These are phyloP conservation scores for Spatulosminthurus flaviceps DNA, from an alignment of 2,888 invertebrate species.

Conservation along the genomic window DNA sequence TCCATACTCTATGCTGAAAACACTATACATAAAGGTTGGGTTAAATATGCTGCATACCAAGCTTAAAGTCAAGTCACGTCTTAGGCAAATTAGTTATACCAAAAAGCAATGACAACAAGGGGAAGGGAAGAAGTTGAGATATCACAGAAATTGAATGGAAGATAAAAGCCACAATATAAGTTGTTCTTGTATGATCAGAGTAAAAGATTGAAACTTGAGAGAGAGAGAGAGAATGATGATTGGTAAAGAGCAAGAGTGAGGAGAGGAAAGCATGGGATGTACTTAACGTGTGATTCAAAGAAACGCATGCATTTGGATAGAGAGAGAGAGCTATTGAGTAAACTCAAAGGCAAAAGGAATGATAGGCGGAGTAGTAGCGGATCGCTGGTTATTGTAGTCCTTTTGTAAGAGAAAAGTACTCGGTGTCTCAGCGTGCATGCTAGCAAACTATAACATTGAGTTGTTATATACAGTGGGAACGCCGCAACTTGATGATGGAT, in stretches of 20 bases:
- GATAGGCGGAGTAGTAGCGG: slow-evolving; percentile 16
- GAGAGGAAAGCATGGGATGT: neutral
- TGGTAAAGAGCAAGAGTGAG: neutral
- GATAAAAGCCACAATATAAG: neutral
- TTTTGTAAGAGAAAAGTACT: slow-evolving; percentile 1
- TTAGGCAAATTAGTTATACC: neutral
- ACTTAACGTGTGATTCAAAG: neutral
- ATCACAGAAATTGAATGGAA: slow-evolving; percentile 16
- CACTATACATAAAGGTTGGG: neutral
- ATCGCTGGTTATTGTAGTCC: neutral
- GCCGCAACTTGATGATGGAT: slow-evolving; percentile 53
- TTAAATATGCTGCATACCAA: neutral
- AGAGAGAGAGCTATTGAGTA: no score
- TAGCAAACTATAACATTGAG: no score
- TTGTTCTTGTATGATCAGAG: neutral
- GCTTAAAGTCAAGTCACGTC: slow-evolving; percentile 13
- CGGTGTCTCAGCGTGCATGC: neutral
- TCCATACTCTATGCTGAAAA: no score
- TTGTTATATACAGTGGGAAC: neutral
- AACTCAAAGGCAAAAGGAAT: neutral
- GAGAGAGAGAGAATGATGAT: no score
- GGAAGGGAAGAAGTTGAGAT: slow-evolving; percentile 11
- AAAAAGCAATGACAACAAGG: neutral
- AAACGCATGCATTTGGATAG: neutral
- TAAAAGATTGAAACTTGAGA: neutral